Conservation (phyloP, 92 coral and sea anemone species). For the Parazoanthus atlanticus region DNA sequence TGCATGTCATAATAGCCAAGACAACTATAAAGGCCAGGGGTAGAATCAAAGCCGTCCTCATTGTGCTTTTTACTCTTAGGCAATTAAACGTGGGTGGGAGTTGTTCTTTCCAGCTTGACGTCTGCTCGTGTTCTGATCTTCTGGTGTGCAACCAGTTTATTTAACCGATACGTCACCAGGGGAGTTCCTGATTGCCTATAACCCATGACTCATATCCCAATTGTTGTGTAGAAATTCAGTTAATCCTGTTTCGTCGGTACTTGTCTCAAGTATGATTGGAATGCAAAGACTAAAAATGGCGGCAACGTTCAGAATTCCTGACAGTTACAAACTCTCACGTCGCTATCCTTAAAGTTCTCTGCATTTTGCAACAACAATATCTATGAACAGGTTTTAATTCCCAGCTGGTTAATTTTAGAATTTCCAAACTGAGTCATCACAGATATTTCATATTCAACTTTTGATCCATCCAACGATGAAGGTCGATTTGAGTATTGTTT, state of each 20-base stretch:
- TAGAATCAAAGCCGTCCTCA: neutral
- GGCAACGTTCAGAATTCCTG: too few relatives aligned
- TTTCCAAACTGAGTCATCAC: neutral
- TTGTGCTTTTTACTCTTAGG: too few relatives aligned
- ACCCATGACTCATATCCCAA: neutral
- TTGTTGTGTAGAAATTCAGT: neutral
- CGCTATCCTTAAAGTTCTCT: too few relatives aligned
- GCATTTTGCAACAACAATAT: too few relatives aligned
- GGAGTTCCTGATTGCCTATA: neutral
- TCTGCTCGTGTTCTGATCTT: neutral
- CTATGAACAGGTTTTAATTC: too few relatives aligned
- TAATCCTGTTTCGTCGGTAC: too few relatives aligned
- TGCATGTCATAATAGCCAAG: neutral
- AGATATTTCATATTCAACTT: too few relatives aligned
- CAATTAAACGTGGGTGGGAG: neutral
- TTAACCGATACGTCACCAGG: too few relatives aligned
- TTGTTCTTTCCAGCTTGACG: neutral
- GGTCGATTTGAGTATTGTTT: neutral
- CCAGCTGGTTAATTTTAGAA: too few relatives aligned
- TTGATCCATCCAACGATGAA: neutral
- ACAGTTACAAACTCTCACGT: too few relatives aligned
- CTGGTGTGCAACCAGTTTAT: neutral
- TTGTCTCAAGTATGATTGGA: too few relatives aligned
- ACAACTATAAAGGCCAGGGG: neutral
- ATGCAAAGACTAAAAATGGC: too few relatives aligned